Evolutionary conservation across 2,888 invertebrate species (phyloP), one percentile per base, ranked within the genome.

Genomic region (Pedicia rivosa): DNA sequence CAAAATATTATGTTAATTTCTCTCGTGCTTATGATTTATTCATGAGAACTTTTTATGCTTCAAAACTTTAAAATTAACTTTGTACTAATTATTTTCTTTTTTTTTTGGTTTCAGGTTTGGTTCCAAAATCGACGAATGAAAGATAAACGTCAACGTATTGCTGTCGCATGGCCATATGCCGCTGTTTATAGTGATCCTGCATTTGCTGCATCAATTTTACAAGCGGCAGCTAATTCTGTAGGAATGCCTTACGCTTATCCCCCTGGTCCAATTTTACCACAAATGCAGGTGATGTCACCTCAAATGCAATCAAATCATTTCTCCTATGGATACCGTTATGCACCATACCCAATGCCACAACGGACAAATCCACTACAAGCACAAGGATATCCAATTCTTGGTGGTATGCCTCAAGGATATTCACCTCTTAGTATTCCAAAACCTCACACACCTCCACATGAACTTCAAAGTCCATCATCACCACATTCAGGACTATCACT

Each of bases 111-210:
- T 3, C 69, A 88, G 87, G 88, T 91, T 14, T 97, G 97, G 97
- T 98, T 98, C 59, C 60, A 61, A 46, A 60, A 60, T 35, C 55
- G 60, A 3, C 59, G 60, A 45, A 60, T 60, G 60, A 60, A 97
- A 56, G 95, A 97, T 65, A 97, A 98, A 52, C 73, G 97, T 0
- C 95, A 97, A 55, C 70, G 91, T 12, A 80, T 92, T 58, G 87
- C 92, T 1, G 76, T 94, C 47, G 81, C 87, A 0, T 95, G 95
- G 94, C 94, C 94, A 0, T 90, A 91, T 61, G 81, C 86, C 0
- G 84, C 88, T 0, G 88, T 94, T 39, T 91, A 91, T 63, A 79
- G 87, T 19, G 94, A 95, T 52, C 92, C 94, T 0, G 80, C 88
- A 1, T 76, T 95, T 50, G 91, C 92, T 5, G 92, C 92, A 3